phyloP scores from a whole-genome alignment of 2,113 vertebrate genomes.

The Channa argus region DNA sequence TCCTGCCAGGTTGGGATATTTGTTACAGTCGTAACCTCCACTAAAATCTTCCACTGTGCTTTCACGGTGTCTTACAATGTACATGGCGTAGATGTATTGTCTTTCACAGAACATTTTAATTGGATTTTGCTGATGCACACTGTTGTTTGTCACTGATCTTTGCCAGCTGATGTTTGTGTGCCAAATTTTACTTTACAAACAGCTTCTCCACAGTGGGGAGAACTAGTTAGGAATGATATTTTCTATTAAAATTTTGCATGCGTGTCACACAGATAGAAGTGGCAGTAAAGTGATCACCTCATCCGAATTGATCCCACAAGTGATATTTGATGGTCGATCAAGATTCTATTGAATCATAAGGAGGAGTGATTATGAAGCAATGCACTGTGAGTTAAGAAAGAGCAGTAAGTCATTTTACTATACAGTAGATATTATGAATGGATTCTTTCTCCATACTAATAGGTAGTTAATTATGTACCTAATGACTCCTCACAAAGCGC shows the following conservation, averaged over 20 bases:
- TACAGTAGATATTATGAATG: constrained; percentile 74
- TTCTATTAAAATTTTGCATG: constrained; percentile 11
- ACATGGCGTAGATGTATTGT: constrained; percentile 31
- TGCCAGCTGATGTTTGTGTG: constrained; percentile 68
- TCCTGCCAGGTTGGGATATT: constrained; percentile 64
- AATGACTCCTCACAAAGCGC: constrained; percentile 82
- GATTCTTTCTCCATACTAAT: constrained; percentile 78
- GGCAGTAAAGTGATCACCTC: background rate
- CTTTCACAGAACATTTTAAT: constrained; percentile 39
- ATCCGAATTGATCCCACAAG: constrained; percentile 31
- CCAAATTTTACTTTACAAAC: constrained; percentile 54
- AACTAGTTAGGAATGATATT: constrained; percentile 16
- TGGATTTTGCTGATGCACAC: constrained; percentile 53
- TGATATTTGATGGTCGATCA: constrained; percentile 51
- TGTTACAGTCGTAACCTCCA: constrained; percentile 36
- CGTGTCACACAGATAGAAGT: constrained; percentile 3
- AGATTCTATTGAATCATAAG: constrained; percentile 60
- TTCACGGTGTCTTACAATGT: constrained; percentile 23
- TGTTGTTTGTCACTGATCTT: constrained; percentile 56
- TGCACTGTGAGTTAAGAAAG: constrained; percentile 69
- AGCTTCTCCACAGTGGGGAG: constrained; percentile 27
- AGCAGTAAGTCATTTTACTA: constrained; percentile 68
- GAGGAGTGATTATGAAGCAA: constrained; percentile 70
- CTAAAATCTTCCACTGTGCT: constrained; percentile 3
- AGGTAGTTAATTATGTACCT: constrained; percentile 82